phyloP scores from a whole-genome alignment of 1,140 invertebrate genomes.

The Euwallacea fornicatus region DNA sequence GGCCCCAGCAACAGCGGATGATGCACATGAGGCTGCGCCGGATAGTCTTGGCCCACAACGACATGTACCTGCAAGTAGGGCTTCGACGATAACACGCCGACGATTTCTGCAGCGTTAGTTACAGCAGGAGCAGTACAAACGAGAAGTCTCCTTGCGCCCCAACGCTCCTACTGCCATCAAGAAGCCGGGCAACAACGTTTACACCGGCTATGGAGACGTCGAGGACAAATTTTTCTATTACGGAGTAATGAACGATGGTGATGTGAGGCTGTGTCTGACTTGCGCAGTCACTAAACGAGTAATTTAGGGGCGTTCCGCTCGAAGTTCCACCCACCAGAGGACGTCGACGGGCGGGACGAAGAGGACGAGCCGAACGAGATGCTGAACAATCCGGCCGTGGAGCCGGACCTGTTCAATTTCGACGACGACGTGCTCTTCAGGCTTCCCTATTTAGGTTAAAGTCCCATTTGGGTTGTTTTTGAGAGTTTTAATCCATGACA shows the following conservation, averaged over 20 bases:
- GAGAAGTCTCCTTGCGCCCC: slow-evolving; percentile 39
- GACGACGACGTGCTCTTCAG: slow-evolving; percentile 37
- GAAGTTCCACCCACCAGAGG: slow-evolving; percentile 41
- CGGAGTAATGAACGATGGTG: slow-evolving; percentile 47
- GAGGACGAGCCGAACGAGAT: slow-evolving; percentile 37
- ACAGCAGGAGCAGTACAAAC: slow-evolving; percentile 42
- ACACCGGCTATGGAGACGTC: slow-evolving; percentile 47
- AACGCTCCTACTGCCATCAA: slow-evolving; percentile 17
- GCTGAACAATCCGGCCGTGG: slow-evolving; percentile 12
- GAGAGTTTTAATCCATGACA: neutral
- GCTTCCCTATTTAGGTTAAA: slow-evolving; percentile 40
- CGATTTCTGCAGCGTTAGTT: neutral
- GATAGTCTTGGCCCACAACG: slow-evolving; percentile 45
- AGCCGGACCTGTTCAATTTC: slow-evolving; percentile 19
- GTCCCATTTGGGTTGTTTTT: no score
- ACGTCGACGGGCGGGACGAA: slow-evolving; percentile 34
- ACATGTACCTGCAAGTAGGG: slow-evolving; percentile 42
- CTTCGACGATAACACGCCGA: neutral
- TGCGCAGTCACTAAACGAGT: neutral
- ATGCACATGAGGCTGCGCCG: slow-evolving; percentile 48
- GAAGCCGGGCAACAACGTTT: slow-evolving; percentile 42
- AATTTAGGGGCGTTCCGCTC: slow-evolving; percentile 38
- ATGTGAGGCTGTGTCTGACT: neutral
- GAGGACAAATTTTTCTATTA: slow-evolving; percentile 45
- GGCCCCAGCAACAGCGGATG: slow-evolving; percentile 41